A percentile compares a stretch with the other conserved stretches of the same genome.
These are phyloP conservation scores for Ctenosaura bakeri DNA, from an alignment of 2,797 vertebrate genomes.

Conservation along the genomic window DNA sequence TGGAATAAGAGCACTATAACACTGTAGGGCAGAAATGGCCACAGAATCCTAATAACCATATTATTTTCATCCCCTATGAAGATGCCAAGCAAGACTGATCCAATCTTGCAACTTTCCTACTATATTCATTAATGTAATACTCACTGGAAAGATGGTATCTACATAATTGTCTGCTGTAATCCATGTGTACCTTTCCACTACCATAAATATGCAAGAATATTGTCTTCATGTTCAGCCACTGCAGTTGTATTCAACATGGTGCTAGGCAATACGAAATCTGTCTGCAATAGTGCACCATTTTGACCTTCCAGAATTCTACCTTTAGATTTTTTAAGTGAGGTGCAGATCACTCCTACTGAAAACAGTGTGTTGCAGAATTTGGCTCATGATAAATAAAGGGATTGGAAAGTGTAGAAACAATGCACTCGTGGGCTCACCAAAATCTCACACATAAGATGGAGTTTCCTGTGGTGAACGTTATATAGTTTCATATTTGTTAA, in stretches of 20 bases:
- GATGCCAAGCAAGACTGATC: no score
- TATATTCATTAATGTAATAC: background rate
- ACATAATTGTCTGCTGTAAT: background rate
- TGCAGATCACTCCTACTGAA: background rate
- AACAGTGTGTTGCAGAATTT: background rate
- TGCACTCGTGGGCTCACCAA: no score
- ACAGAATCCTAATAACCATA: background rate
- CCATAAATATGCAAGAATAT: background rate
- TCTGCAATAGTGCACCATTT: background rate
- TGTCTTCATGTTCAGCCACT: background rate
- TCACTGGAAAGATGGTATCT: background rate
- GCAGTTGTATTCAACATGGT: background rate
- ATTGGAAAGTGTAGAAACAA: background rate
- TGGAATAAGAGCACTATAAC: no score
- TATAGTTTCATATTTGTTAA: slow-evolving; percentile 26
- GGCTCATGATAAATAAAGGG: background rate
- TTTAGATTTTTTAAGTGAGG: background rate
- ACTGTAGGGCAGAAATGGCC: no score
- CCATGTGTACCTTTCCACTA: no score
- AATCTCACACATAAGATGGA: slow-evolving; percentile 30
- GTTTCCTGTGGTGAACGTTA: slow-evolving; percentile 23
- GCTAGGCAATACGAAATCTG: background rate
- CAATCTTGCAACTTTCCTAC: background rate
- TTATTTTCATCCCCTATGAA: no score
- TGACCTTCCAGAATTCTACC: no score